phyloP scores from a whole-genome alignment of 2,888 invertebrate species.

The Yponomeuta sedellus region DNA sequence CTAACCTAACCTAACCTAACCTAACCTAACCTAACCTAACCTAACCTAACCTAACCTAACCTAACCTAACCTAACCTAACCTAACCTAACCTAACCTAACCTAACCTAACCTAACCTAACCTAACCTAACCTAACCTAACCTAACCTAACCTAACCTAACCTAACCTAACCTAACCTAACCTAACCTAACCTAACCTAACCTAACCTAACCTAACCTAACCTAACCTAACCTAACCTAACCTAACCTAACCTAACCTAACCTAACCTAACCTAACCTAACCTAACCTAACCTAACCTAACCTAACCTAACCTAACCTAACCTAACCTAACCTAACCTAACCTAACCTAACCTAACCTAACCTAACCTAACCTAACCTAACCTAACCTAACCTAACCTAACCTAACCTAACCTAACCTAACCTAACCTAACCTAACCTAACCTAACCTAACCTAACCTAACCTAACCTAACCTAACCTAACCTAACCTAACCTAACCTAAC shows the following conservation, averaged over 20 bases:
- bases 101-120: constrained; percentile 16
- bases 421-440: too few species aligned
- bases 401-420: constrained; percentile 13
- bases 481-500: too few species aligned
- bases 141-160: constrained; percentile 15
- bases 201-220: constrained; percentile 14
- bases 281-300: constrained; percentile 17
- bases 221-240: constrained; percentile 24
- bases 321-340: constrained; percentile 22
- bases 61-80: constrained; percentile 12
- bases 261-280: constrained; percentile 15
- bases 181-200: constrained; percentile 14
- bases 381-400: constrained; percentile 21
- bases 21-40: constrained; percentile 16
- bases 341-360: constrained; percentile 25
- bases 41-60: constrained; percentile 14
- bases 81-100: too few species aligned
- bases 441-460: too few species aligned
- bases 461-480: too few species aligned
- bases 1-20: constrained; percentile 14
- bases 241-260: constrained; percentile 25
- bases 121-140: constrained; percentile 16
- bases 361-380: constrained; percentile 26
- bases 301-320: constrained; percentile 22
- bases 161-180: constrained; percentile 16